Base-by-base conservation (phyloP, 2,888 invertebrate species). In the Pedicia rivosa region DNA sequence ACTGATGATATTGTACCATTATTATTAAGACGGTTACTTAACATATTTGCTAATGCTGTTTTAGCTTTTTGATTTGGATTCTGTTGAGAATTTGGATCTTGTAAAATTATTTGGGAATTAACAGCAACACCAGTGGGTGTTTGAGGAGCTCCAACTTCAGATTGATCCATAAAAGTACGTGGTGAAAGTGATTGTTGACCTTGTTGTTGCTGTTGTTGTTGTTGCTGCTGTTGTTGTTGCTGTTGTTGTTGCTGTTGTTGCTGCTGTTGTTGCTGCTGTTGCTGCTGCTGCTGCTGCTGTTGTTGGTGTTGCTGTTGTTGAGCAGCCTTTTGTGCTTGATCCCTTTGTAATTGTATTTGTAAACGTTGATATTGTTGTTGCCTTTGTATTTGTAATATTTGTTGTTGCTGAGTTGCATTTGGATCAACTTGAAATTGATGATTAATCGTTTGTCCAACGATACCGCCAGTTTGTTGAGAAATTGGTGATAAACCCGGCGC, bases 31-130 rank as follows among this genome's bases (percentile, higher is more conserved):
- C 90, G 70, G 50, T 77, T 90, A 50, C 81, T 90, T 42, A 94
- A 66, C 83, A 94, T 86, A 57, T 92, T 90, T 12, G 92, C 92
- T 39, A 95, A 65, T 0, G 94, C 94, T 1, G 92, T 92, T 66
- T 94, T 95, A 3, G 91, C 88, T 63, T 88, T 88, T 1, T 82
- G 75, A 51, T 83, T 83, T 44, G 54, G 15, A 26, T 35, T 35
- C 15, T 15, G 15, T n/a, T 25, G 15, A 3, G 25, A 8, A 16
- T 30, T 35, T 5, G 29, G 25, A 19, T 30, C 27, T 13, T 24
- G 31, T 6, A 35, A 12, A 13, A 27, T 19, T 9, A 44, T 19
- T 20, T 44, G 44, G 8, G 44, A 15, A 10, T 43, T 43, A 26
- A 25, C 9, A 6, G 26, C 35, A 35, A 35, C 35, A 4, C 35